Conservation (phyloP, 1,140 invertebrate species). For the Polypedilum pembai region DNA sequence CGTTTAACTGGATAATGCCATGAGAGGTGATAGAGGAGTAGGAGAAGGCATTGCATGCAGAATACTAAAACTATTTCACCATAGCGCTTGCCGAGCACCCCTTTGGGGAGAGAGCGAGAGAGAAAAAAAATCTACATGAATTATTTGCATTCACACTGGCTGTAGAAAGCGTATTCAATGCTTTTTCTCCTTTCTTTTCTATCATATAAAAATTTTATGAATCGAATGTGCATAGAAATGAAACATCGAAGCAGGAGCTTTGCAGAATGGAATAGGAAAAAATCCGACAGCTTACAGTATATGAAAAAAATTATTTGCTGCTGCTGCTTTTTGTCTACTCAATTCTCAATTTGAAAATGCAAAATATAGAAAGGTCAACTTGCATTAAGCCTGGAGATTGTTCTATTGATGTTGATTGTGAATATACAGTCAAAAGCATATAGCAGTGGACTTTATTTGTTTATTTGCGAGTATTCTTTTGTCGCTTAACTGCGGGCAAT, state of each 20-base stretch:
- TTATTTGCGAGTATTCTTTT: too few species aligned
- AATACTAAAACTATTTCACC: neutral
- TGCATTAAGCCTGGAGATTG: neutral
- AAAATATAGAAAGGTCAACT: neutral
- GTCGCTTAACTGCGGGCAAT: too few species aligned
- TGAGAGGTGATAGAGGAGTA: neutral
- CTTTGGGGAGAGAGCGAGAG: too few species aligned
- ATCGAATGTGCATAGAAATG: conserved; percentile 13
- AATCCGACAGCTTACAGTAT: conserved; percentile 5
- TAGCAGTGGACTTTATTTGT: too few species aligned
- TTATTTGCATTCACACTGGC: conserved; percentile 16
- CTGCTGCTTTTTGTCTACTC: neutral
- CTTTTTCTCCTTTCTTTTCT: neutral
- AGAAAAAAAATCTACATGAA: conserved; percentile 1
- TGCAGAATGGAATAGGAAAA: neutral
- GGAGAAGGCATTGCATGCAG: neutral
- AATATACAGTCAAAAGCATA: neutral
- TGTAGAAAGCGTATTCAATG: neutral
- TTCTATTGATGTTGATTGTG: conserved; percentile 17
- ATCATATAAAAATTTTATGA: conserved; percentile 7
- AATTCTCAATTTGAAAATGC: neutral
- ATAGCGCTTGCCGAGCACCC: neutral
- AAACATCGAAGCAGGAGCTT: neutral
- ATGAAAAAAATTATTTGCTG: neutral
- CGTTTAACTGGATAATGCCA: conserved; percentile 11